These are phyloP conservation scores for Halcyon leucocephala DNA, from an alignment of 2,797 vertebrate genomes.

Conservation along the genomic window DNA sequence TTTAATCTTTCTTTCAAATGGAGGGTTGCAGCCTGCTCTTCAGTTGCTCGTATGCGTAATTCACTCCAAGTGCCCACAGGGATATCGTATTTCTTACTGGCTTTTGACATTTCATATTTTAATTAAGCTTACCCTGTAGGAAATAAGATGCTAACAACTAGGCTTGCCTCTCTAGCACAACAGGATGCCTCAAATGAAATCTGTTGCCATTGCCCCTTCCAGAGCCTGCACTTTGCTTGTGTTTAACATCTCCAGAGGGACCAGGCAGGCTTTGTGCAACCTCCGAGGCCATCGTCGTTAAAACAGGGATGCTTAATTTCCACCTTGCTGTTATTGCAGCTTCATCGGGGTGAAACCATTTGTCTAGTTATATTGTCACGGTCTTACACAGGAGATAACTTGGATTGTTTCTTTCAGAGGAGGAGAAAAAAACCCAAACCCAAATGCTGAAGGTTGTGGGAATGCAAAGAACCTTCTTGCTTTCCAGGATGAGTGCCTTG, in stretches of 20 bases:
- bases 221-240: not conserved
- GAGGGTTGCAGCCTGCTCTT: not conserved
- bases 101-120: slow-evolving; percentile 45
- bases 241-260: not conserved
- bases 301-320: not conserved
- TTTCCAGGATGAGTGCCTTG: not conserved
- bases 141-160: not conserved
- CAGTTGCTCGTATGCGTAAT: not conserved
- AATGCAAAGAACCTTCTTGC: not conserved
- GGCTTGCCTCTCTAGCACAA: not conserved
- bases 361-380: not conserved
- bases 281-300: not conserved
- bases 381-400: not conserved
- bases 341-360: not conserved
- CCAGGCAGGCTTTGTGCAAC: not conserved
- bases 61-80: not conserved
- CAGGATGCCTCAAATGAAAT: not conserved
- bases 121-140: slow-evolving; percentile 16
- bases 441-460: not conserved
- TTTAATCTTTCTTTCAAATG: not conserved
- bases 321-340: not conserved
- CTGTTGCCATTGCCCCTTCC: not conserved
- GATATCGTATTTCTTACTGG: not conserved
- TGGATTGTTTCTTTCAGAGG: not conserved
- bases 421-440: not conserved